Evolutionary conservation across 2,113 vertebrate species (phyloP).

Genomic region (Bufo bufo): DNA sequence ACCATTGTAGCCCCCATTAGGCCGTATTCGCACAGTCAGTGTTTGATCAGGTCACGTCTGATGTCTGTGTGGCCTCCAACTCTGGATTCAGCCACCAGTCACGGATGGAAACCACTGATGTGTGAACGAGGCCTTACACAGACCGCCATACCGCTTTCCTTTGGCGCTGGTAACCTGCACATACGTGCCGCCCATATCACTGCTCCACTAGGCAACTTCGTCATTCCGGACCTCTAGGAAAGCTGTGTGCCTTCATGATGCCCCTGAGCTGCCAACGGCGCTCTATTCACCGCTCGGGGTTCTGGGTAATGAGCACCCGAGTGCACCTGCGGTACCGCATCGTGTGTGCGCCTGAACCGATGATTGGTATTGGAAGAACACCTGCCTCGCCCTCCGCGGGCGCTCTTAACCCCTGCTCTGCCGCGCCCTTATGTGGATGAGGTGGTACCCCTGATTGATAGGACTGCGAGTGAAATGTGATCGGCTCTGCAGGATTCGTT

Average conservation of each 20-base stretch:
- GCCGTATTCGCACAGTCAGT: too few species aligned
- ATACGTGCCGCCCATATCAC: background rate
- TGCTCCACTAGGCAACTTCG: too few species aligned
- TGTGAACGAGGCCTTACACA: too few species aligned
- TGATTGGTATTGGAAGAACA: conserved; percentile 27
- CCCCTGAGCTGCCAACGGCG: too few species aligned
- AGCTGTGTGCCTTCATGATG: background rate
- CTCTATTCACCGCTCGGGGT: background rate
- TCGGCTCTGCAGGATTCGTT: background rate
- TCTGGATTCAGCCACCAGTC: too few species aligned
- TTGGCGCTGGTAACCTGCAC: background rate
- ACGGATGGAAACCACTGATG: too few species aligned
- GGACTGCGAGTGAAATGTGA: conserved; percentile 22
- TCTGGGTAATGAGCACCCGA: background rate
- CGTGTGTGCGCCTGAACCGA: background rate
- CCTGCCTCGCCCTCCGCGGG: background rate
- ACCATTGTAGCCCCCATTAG: too few species aligned
- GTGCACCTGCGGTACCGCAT: background rate
- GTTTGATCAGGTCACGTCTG: too few species aligned
- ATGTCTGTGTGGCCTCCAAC: too few species aligned
- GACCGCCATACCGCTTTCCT: background rate
- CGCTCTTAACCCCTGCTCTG: background rate
- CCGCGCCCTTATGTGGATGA: background rate
- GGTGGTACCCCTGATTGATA: conserved; percentile 30
- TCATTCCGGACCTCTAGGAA: background rate